Conservation (phyloP, 2,113 vertebrate genomes). For the Ctenodactylus gundi region DNA sequence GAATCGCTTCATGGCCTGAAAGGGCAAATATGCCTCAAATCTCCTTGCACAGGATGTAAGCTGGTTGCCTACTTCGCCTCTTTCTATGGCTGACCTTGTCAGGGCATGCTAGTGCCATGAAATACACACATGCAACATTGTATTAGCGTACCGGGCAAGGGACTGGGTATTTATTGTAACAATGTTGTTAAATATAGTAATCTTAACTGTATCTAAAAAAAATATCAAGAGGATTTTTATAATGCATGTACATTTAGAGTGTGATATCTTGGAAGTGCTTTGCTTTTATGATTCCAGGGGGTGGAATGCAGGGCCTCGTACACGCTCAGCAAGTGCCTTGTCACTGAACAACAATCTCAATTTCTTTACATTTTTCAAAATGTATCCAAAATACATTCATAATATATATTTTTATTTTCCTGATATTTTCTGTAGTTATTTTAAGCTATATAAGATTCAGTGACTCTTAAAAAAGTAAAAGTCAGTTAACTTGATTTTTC, state of each 20-base stretch:
- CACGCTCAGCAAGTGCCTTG: background rate
- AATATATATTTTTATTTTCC: background rate
- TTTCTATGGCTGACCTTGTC: background rate
- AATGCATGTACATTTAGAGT: background rate
- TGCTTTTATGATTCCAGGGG: background rate
- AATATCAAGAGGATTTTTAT: background rate
- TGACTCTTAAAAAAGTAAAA: background rate
- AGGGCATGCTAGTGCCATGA: background rate
- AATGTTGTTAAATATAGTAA: background rate
- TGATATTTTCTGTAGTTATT: conserved; percentile 39
- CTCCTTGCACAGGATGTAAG: background rate
- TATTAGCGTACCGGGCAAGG: background rate
- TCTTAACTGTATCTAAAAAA: background rate
- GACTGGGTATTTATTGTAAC: background rate
- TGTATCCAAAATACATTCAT: background rate
- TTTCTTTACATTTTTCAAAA: no score
- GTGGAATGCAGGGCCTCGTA: background rate
- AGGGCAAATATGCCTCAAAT: background rate
- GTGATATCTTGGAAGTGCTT: background rate
- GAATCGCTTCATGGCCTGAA: background rate
- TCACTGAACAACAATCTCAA: background rate
- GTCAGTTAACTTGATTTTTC: background rate
- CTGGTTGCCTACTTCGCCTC: background rate
- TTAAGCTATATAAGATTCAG: background rate
- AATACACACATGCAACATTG: background rate